Percentiles rank a stretch among this genome's conserved stretches.
These are phyloP conservation scores for Anthonomus grandis DNA, from an alignment of 1,140 invertebrate species.

Conservation along the genomic window DNA sequence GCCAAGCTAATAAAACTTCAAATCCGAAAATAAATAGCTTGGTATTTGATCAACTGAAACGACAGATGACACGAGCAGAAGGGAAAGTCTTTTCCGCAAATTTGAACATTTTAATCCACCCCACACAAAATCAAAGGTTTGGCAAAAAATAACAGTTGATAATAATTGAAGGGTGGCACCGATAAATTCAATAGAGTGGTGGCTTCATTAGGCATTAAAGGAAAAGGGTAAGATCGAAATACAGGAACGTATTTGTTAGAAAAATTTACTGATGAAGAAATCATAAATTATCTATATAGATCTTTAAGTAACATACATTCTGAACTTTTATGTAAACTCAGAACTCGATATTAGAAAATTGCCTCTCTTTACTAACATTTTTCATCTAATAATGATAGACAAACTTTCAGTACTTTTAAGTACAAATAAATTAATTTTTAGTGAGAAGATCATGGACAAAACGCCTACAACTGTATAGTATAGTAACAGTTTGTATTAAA, in stretches of 20 bases:
- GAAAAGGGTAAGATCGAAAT: constrained; percentile 3
- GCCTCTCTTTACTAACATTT: no score
- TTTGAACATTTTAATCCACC: constrained; percentile 12
- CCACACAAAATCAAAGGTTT: constrained; percentile 20
- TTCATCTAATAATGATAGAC: no score
- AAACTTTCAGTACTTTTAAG: no score
- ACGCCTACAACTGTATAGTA: no score
- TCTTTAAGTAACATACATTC: no score
- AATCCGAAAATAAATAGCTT: neutral
- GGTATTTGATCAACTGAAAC: constrained; percentile 14
- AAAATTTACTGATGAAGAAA: no score
- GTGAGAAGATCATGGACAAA: no score
- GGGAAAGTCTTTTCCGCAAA: constrained; percentile 18
- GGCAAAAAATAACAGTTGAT: constrained; percentile 21
- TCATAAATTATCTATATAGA: no score
- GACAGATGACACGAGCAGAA: constrained; percentile 4
- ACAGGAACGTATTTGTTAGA: neutral
- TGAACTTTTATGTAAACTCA: no score
- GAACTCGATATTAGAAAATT: no score
- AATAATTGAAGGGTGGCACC: constrained; percentile 20
- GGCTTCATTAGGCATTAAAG: constrained; percentile 18
- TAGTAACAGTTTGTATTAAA: no score
- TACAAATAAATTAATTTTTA: no score
- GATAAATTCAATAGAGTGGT: constrained; percentile 18
- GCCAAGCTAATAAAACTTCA: neutral